Evolutionary conservation across 2,113 vertebrate genomes (phyloP).

Genomic region (Calonectris borealis): DNA sequence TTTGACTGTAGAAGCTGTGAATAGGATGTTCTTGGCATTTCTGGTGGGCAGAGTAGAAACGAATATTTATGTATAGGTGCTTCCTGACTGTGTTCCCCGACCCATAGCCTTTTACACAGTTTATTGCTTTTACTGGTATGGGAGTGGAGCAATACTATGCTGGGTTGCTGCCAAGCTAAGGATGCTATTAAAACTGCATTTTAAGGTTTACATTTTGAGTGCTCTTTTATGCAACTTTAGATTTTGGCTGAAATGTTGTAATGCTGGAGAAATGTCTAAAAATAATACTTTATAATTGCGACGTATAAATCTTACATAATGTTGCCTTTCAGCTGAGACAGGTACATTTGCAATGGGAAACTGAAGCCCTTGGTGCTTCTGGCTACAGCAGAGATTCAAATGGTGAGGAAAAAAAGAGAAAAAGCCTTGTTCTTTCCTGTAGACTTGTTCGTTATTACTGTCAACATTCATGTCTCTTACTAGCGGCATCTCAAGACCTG

Average conservation of each 20-base stretch:
- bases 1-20: neutral
- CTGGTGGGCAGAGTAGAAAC: neutral
- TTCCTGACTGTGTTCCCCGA: neutral
- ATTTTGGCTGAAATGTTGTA: constrained; percentile 2
- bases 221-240: constrained; percentile 18
- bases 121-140: neutral
- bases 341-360: neutral
- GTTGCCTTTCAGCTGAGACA: neutral
- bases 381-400: neutral
- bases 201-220: constrained; percentile 16
- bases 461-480: neutral
- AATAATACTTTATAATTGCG: constrained; percentile 33
- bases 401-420: neutral
- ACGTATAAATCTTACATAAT: neutral
- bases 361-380: neutral
- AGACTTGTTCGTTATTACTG: neutral
- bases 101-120: neutral
- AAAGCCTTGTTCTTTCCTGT: neutral
- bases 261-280: neutral
- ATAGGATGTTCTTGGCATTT: neutral
- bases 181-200: constrained; percentile 19
- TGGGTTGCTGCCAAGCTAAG: constrained; percentile 5
- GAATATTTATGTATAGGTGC: neutral
- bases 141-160: neutral
- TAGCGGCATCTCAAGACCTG: neutral